Percentiles rank a stretch among this genome's conserved stretches.
Evolutionary conservation across 2,888 invertebrate genomes (phyloP).

Genomic region (Heliconius sara): DNA sequence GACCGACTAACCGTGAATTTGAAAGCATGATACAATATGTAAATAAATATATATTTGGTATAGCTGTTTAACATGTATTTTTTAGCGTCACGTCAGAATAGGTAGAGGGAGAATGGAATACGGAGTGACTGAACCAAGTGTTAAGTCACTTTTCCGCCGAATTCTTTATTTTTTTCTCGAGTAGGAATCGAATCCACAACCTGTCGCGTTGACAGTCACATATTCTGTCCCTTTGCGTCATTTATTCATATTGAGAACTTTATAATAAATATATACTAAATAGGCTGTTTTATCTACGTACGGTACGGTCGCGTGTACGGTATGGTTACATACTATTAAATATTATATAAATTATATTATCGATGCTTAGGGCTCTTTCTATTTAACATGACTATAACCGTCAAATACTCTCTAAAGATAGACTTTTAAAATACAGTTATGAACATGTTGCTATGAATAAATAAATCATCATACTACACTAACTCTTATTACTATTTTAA

Average conservation of each 20-base stretch:
- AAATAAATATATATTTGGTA: constrained; percentile 5
- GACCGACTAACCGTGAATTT: constrained; percentile 28
- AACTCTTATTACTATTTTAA: neutral
- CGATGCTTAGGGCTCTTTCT: neutral
- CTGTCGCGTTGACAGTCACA: no score
- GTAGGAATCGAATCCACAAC: no score
- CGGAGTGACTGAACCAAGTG: neutral
- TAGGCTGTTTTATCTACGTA: neutral
- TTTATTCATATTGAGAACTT: neutral
- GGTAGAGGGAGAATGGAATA: neutral
- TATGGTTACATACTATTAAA: neutral
- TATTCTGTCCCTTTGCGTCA: neutral
- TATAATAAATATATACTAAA: neutral
- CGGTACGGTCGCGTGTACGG: neutral
- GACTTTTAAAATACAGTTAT: neutral
- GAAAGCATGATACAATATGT: constrained; percentile 17
- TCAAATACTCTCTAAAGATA: neutral
- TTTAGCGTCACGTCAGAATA: no score
- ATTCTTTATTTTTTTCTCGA: no score
- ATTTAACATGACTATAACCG: no score
- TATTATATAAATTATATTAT: neutral
- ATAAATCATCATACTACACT: neutral
- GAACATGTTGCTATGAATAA: neutral
- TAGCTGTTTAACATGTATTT: neutral
- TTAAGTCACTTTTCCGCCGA: neutral